A percentile compares a stretch with the other conserved stretches of the same genome.
Evolutionary conservation across 2,797 vertebrate genomes (phyloP).

Genomic region (Sciurus carolinensis): DNA sequence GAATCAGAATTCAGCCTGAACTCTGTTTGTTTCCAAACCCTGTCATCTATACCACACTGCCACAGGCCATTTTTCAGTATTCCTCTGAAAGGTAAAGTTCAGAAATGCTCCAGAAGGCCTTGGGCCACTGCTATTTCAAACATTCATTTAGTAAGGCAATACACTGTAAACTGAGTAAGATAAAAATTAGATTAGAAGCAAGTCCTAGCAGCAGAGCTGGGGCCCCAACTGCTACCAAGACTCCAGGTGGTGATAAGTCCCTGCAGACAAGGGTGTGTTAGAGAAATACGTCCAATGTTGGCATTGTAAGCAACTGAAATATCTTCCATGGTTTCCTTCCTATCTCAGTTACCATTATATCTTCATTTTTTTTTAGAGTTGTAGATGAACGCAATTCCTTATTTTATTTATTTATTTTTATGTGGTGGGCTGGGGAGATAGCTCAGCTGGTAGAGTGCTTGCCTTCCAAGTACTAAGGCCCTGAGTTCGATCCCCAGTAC

Average conservation of each 20-base stretch:
- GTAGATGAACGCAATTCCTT: no score
- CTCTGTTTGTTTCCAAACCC: not conserved
- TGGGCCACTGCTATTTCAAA: slow-evolving; percentile 1
- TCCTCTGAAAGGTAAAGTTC: slow-evolving; percentile 44
- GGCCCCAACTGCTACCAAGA: not conserved
- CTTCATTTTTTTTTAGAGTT: not conserved
- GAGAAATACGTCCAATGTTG: not conserved
- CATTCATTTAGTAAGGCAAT: slow-evolving; percentile 24
- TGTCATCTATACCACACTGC: not conserved
- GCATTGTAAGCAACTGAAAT: not conserved
- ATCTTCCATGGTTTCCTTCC: not conserved
- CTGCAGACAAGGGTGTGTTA: not conserved
- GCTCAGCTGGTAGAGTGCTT: no score
- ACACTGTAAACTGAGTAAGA: not conserved
- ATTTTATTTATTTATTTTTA: no score
- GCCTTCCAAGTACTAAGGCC: no score
- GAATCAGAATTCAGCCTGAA: not conserved
- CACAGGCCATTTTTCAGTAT: not conserved
- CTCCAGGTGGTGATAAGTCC: not conserved
- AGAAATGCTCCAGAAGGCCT: slow-evolving; percentile 13
- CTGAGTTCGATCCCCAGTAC: no score
- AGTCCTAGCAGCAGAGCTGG: not conserved
- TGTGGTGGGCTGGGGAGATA: no score
- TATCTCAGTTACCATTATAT: not conserved
- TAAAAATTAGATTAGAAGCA: not conserved